A percentile compares a stretch with the other conserved stretches of the same genome.
Evolutionary conservation across 2,797 vertebrate species (phyloP).

Genomic region (Tokudaia tokunoshimensis): DNA sequence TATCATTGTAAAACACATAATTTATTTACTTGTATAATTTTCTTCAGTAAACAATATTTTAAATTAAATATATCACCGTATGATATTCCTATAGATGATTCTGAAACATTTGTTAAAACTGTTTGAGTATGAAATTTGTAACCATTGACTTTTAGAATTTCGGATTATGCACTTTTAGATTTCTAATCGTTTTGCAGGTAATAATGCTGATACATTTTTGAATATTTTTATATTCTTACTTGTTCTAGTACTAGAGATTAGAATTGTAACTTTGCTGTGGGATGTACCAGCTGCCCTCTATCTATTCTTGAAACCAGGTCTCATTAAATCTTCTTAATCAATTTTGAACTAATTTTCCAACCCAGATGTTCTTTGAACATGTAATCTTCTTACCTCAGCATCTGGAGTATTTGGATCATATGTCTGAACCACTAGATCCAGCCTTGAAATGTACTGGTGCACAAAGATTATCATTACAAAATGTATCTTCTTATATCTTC

Average conservation of each 20-base stretch:
- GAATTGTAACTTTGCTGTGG: fast-evolving
- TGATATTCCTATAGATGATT: not conserved
- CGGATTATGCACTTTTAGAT: not conserved
- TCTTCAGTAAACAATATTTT: not conserved
- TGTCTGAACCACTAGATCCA: not conserved
- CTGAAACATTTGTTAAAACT: not conserved
- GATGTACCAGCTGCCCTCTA: no score
- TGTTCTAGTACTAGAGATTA: not conserved
- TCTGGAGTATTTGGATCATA: no score
- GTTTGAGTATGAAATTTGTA: not conserved
- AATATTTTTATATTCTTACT: not conserved
- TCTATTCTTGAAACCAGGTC: not conserved
- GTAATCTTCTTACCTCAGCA: not conserved
- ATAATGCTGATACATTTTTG: not conserved
- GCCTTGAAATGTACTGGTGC: not conserved
- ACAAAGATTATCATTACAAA: not conserved
- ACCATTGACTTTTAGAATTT: not conserved
- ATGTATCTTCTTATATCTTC: not conserved
- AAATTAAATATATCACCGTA: not conserved
- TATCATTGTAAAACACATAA: not conserved
- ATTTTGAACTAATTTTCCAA: not conserved
- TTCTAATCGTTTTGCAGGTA: not conserved
- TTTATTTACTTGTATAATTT: not conserved
- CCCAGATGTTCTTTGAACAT: not conserved
- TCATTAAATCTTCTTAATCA: not conserved